phyloP scores from a whole-genome alignment of 2,797 vertebrate genomes.

The Pseudocheirus occidentalis region DNA sequence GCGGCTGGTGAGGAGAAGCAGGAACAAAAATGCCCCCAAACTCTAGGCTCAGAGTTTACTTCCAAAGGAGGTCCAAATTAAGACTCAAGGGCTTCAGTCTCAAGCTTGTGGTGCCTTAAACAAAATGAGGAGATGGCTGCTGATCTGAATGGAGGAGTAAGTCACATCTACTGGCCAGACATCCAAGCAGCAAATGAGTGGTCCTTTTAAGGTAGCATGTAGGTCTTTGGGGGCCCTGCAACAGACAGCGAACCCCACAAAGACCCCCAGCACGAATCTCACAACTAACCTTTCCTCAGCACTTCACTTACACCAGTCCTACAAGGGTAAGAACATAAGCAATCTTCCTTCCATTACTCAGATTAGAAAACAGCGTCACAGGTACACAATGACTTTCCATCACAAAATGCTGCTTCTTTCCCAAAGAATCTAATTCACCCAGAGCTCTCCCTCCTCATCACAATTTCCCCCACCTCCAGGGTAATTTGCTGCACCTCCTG shows the following conservation, averaged over 20 bases:
- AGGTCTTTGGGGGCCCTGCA: too few relatives aligned
- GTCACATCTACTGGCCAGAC: background rate
- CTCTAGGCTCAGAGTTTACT: background rate
- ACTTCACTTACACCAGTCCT: too few relatives aligned
- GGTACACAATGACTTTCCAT: background rate
- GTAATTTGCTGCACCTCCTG: background rate
- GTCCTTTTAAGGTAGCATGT: background rate
- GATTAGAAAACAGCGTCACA: background rate
- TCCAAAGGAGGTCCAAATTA: background rate
- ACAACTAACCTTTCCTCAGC: too few relatives aligned
- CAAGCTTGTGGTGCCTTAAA: background rate
- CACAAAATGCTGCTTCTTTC: background rate
- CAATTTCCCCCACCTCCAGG: background rate
- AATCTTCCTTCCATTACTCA: background rate
- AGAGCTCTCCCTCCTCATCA: background rate
- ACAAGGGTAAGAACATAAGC: background rate
- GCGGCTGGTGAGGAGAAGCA: background rate
- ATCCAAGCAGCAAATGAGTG: background rate
- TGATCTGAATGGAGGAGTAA: background rate
- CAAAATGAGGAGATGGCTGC: background rate
- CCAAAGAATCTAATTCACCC: background rate
- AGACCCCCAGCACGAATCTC: background rate
- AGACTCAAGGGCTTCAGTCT: background rate
- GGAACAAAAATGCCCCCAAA: background rate
- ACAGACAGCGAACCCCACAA: background rate